These are phyloP conservation scores for Fragum whitleyi DNA, from an alignment of 2,888 invertebrate genomes.

Conservation along the genomic window DNA sequence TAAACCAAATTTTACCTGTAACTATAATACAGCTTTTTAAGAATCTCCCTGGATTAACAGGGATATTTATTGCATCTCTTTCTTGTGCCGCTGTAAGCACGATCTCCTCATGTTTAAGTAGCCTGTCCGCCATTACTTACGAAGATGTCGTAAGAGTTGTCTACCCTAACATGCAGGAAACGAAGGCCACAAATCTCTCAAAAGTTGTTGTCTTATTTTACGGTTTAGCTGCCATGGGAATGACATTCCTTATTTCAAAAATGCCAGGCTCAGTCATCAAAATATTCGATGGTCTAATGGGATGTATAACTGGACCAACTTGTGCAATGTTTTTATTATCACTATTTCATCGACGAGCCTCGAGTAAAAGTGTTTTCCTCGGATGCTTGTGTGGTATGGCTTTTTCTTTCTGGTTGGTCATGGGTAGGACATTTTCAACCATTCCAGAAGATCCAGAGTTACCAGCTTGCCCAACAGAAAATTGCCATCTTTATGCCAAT, in stretches of 20 bases:
- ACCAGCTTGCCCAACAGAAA: conserved; percentile 29
- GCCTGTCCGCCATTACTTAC: not conserved
- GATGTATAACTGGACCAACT: conserved; percentile 37
- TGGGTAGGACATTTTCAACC: conserved; percentile 25
- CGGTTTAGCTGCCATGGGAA: conserved; percentile 29
- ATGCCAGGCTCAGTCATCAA: conserved; percentile 30
- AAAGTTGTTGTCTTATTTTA: conserved; percentile 28
- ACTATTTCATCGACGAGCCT: conserved; percentile 20
- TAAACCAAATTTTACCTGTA: conserved; percentile 43
- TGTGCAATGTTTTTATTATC: conserved; percentile 41
- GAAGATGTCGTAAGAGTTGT: conserved; percentile 31
- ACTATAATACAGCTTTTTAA: conserved; percentile 43
- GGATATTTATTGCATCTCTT: conserved; percentile 50
- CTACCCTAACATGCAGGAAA: conserved; percentile 22
- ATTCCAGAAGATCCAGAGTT: conserved; percentile 22
- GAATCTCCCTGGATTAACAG: conserved; percentile 42
- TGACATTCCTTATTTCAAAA: conserved; percentile 37
- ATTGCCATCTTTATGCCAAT: conserved; percentile 12
- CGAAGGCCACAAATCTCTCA: conserved; percentile 13
- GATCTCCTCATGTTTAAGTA: conserved; percentile 43
- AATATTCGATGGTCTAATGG: conserved; percentile 30
- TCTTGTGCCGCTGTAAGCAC: conserved; percentile 56
- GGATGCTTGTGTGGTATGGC: conserved; percentile 34
- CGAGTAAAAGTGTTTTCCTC: conserved; percentile 44
- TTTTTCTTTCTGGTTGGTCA: conserved; percentile 27